phyloP scores from a whole-genome alignment of 2,888 invertebrate species.

The Cryptophagus acutangulus region DNA sequence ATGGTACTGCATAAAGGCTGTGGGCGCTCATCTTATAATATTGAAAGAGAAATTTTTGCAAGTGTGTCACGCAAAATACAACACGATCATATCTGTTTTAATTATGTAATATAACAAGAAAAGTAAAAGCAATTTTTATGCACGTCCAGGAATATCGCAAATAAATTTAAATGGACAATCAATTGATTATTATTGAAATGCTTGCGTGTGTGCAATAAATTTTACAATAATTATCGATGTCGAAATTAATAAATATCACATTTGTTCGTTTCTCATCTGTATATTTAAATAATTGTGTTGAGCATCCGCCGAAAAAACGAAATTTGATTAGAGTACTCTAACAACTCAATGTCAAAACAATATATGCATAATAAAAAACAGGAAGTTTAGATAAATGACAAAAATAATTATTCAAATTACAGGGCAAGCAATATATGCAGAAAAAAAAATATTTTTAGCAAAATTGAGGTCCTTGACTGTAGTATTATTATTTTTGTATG shows the following conservation, averaged over 20 bases:
- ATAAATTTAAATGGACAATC: no score
- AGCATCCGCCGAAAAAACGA: neutral
- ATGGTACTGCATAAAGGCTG: constrained; percentile 10
- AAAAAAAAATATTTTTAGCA: no score
- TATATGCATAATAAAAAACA: neutral
- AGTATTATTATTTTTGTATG: no score
- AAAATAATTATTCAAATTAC: neutral
- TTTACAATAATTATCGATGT: no score
- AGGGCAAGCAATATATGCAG: no score
- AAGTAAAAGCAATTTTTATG: constrained; percentile 16
- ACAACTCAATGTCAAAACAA: constrained; percentile 1
- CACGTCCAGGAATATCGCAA: no score
- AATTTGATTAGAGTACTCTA: no score
- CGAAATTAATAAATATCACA: no score
- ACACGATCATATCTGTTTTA: neutral
- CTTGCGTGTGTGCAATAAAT: no score
- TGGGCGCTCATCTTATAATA: constrained; percentile 7
- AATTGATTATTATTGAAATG: no score
- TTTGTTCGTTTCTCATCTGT: no score
- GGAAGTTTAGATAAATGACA: constrained; percentile 5
- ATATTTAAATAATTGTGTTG: neutral
- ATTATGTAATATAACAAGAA: constrained; percentile 20
- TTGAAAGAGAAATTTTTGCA: constrained; percentile 27
- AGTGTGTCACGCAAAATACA: constrained; percentile 23
- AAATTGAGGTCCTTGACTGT: no score